A percentile compares a stretch with the other conserved stretches of the same genome.
These are phyloP conservation scores for Noctua comes DNA, from an alignment of 2,888 invertebrate species.

Conservation along the genomic window DNA sequence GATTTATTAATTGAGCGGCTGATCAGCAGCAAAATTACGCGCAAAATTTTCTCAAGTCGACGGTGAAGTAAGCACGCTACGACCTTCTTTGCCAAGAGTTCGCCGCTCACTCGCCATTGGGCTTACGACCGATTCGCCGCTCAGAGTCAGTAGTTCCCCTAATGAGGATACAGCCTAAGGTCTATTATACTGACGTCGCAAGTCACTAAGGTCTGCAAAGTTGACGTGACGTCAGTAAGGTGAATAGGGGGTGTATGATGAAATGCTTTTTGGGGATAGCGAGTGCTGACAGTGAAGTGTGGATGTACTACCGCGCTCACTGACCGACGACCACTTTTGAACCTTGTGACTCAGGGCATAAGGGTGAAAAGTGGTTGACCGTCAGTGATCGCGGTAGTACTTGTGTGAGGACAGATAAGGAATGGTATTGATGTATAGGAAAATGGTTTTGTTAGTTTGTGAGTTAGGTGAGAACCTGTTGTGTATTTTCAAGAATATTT, in stretches of 20 bases:
- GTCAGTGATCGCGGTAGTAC: not conserved
- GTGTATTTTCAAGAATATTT: not conserved
- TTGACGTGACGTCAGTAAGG: constrained; percentile 4
- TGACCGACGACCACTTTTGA: too few species aligned
- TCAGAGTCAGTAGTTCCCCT: not conserved
- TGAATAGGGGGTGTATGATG: constrained; percentile 8
- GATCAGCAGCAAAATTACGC: not conserved
- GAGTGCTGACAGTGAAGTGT: constrained; percentile 6
- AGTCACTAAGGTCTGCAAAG: not conserved
- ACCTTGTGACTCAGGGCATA: too few species aligned
- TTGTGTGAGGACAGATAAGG: constrained; percentile 7
- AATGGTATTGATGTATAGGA: constrained; percentile 13
- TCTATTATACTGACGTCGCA: not conserved
- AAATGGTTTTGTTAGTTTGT: constrained; percentile 2
- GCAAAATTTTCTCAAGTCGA: not conserved
- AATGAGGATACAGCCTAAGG: not conserved
- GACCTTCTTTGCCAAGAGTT: not conserved
- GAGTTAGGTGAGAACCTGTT: not conserved
- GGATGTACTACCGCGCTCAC: not conserved
- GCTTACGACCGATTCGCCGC: too few species aligned
- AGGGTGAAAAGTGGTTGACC: too few species aligned
- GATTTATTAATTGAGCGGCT: not conserved
- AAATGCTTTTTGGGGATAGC: constrained; percentile 18
- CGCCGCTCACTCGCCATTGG: not conserved
- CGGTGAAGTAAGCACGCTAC: not conserved